Base-by-base conservation (phyloP, 1,140 invertebrate genomes). In the Branchinecta lindahli region DNA sequence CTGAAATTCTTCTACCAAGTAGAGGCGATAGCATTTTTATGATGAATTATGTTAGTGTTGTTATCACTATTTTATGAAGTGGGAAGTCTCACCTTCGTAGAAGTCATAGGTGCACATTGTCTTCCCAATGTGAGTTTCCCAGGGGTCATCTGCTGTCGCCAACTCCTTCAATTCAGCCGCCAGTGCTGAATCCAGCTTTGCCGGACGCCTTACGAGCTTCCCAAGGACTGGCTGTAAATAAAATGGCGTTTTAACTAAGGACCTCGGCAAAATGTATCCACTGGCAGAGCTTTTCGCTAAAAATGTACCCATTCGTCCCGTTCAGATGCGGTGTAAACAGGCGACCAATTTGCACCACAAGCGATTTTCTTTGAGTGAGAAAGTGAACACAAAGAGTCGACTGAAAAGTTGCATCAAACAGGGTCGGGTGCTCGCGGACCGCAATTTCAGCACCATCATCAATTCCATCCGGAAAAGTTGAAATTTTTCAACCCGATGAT, bases 41-140 rank as follows among this genome's bases (percentile, higher is more conserved):
- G 33, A 5, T 33, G 33, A 33, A 33, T 33, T 33, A 5, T 33
- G 33, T 33, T 33, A 33, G 33, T 33, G 33, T 33, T 33, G 33
- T 33, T 33, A n/a, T n/a, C 33, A 33, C 5, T 5, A 33, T 33
- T 33, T 33, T 33, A 33, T 33, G 33, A 33, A 33, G 33, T 33
- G 33, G 33, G 33, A 5, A 12, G 3, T 65, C 71, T 73, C 78
- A 90, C 90, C 94, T 86, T 99, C 96, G 79, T 98, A 98, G 79
- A 98, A 98, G 79, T 98, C 96, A 75, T 93, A 87, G 7, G 94
- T 92, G 78, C 94, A 97, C 84, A 98, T 88, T 0, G 96, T 98
- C 78, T 89, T 95, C 44, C 96, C 96, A 46, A 83, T 83, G 21
- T 93, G 83, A 0, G 89, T 92, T 15, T 91, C 87, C 76, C 93